Evolutionary conservation across 1,140 invertebrate genomes (phyloP).

Genomic region (Gonatopus flavifemur): DNA sequence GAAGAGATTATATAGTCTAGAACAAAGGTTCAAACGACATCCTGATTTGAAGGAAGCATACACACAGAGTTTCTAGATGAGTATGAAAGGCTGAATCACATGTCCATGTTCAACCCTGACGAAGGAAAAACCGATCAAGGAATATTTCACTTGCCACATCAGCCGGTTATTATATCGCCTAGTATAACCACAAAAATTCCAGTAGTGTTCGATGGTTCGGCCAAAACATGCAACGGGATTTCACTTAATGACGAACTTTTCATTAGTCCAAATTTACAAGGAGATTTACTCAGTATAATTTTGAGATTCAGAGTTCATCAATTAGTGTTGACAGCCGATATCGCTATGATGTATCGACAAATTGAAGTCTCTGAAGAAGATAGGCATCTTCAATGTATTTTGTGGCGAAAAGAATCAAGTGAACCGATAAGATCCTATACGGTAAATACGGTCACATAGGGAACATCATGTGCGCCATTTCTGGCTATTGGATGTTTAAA

Average conservation of each 20-base stretch:
- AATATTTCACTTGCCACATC: neutral
- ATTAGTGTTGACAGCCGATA: neutral
- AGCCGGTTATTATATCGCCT: neutral
- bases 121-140: no score
- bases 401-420: neutral
- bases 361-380: neutral
- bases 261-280: slow-evolving; percentile 2
- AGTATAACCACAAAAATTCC: neutral
- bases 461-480: neutral
- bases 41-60: no score
- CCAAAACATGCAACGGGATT: neutral
- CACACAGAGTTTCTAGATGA: no score
- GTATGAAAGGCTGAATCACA: no score
- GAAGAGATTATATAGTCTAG: no score
- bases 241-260: neutral
- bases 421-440: neutral
- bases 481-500: neutral
- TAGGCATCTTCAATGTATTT: neutral
- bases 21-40: no score
- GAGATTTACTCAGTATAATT: neutral
- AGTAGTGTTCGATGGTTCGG: slow-evolving; percentile 11
- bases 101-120: no score
- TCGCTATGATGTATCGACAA: slow-evolving; percentile 1
- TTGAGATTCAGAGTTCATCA: neutral
- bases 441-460: neutral